Base-by-base conservation (phyloP, 2,113 vertebrate species). In the Hippocampus comes region DNA sequence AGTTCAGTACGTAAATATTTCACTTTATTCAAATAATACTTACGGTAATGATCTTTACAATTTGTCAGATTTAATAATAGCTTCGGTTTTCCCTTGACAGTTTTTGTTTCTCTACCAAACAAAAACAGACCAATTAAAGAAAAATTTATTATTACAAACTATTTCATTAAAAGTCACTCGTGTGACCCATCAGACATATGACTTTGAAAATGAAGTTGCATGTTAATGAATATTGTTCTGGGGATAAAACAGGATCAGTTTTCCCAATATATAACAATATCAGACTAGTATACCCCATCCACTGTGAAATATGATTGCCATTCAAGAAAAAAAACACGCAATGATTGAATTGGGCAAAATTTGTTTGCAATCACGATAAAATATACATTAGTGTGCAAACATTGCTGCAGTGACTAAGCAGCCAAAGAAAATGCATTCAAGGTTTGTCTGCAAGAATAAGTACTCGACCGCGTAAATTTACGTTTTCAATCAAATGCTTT, bases 51-150 rank as follows among this genome's bases (percentile, higher is more conserved):
- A 51, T 14, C 51, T n/a, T 55, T 10, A 55, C 9, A 55, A n/a
- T n/a, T n/a, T 21, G 53, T 9, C 53, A 2, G 14, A 4, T 48
- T 51, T 51, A 20, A 17, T 20, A 0, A 17, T 18, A 20, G 18
- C 10, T 46, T 51, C 0, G 1, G 4, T 20, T 51, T 51, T 51
- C 18, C 1, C 17, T n/a, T 9, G 20, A 7, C 51, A n/a, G 10
- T 55, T 2, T 53, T 49, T 78, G 82, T 75, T 38, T 48, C 74
- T 18, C 42, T 67, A 66, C 42, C 8, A n/a, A 75, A 38, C 65
- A 20, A 65, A 75, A 74, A 74, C 48, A 78, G 17, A 9, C 18
- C 60, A 63, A 38, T 12, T 9, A n/a, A 55, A 55, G n/a, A 51
- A 55, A 4, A 21, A n/a, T n/a, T 10, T 55, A 55, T n/a, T 1